A percentile compares a stretch with the other conserved stretches of the same genome.
phyloP scores from a whole-genome alignment of 2,888 invertebrate species.

The Lepetodrilus schrolli region DNA sequence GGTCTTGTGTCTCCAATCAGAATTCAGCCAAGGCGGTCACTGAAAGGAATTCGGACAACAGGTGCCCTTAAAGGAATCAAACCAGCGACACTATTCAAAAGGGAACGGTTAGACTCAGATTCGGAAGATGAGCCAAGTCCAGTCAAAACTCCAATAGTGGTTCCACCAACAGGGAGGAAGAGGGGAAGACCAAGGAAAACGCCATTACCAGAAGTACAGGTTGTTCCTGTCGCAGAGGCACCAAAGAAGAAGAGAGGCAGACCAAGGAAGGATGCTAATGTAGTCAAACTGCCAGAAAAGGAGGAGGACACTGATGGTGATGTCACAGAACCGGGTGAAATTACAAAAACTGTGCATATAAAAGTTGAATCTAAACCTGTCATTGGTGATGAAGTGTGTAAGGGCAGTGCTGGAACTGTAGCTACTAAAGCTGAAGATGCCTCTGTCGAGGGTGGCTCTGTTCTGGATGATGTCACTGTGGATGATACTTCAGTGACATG shows the following conservation, averaged over 20 bases:
- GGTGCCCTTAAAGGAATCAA: constrained; percentile 41
- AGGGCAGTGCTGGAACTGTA: too few relatives aligned
- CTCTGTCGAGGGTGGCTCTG: too few relatives aligned
- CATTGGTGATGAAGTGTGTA: too few relatives aligned
- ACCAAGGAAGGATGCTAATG: constrained; percentile 33
- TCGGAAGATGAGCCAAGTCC: constrained; percentile 21
- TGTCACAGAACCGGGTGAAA: too few relatives aligned
- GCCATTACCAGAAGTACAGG: background rate
- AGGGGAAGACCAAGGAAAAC: constrained; percentile 6
- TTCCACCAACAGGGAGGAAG: background rate
- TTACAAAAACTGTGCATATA: too few relatives aligned
- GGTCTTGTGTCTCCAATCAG: constrained; percentile 37
- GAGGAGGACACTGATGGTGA: background rate
- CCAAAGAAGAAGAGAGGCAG: constrained; percentile 31
- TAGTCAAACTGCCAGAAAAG: background rate
- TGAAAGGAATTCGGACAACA: constrained; percentile 52
- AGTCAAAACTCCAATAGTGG: constrained; percentile 3
- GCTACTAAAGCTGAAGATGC: too few relatives aligned
- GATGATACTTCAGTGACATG: too few relatives aligned
- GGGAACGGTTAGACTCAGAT: background rate
- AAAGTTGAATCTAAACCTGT: too few relatives aligned
- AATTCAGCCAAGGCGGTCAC: constrained; percentile 51
- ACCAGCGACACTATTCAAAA: background rate
- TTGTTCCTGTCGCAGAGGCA: background rate
- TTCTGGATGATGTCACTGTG: too few relatives aligned